Conservation (phyloP, 2,113 vertebrate genomes). For the Xiphophorus couchianus region DNA sequence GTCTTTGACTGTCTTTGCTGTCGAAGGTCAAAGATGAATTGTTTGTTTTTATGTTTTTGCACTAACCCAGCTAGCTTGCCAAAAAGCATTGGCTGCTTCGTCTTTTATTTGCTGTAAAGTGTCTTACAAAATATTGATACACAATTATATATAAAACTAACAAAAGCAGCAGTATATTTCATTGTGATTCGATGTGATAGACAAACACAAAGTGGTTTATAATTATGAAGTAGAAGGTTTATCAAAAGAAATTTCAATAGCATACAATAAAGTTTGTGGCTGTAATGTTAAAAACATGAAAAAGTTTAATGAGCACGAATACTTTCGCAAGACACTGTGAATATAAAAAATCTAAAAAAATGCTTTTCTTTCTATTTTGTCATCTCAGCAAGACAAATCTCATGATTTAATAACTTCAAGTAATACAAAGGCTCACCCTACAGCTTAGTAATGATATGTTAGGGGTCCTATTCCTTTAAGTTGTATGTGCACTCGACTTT, state of each 20-base stretch:
- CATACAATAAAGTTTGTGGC: too few species aligned
- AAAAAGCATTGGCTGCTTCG: slow-evolving; percentile 34
- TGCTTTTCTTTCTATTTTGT: too few species aligned
- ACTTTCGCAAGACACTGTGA: too few species aligned
- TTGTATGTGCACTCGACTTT: slow-evolving; percentile 26
- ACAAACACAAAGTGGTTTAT: too few species aligned
- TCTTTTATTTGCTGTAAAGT: neutral
- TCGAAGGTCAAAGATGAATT: slow-evolving; percentile 59
- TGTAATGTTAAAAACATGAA: too few species aligned
- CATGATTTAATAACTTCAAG: neutral
- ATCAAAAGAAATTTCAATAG: too few species aligned
- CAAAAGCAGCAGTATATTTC: too few species aligned
- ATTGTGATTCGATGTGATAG: neutral
- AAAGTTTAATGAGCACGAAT: too few species aligned
- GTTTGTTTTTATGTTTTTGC: slow-evolving; percentile 10
- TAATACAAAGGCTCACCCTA: neutral
- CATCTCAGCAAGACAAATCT: neutral
- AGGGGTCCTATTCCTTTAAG: neutral
- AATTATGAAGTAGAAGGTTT: neutral
- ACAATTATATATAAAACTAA: too few species aligned
- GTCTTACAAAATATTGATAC: neutral
- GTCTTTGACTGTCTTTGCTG: slow-evolving; percentile 56
- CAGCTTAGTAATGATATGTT: neutral
- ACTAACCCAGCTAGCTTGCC: slow-evolving; percentile 28
- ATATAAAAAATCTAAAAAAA: too few species aligned